phyloP scores from a whole-genome alignment of 2,113 vertebrate species.

The Ptilonorhynchus violaceus region DNA sequence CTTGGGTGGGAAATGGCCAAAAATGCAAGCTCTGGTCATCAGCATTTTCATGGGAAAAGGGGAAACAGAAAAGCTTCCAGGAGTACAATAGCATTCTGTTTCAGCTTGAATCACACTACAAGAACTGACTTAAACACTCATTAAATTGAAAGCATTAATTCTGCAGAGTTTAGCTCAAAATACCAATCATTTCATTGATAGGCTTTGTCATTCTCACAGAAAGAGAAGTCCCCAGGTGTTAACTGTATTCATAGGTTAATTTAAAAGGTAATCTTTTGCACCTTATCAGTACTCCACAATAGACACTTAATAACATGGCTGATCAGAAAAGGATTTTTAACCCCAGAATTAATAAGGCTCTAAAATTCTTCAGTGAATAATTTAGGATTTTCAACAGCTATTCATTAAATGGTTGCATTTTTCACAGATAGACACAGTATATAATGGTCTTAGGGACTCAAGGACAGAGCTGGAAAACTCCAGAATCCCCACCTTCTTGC shows the following conservation, averaged over 20 bases:
- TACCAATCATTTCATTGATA: background rate
- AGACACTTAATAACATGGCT: background rate
- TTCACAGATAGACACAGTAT: background rate
- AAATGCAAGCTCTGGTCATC: background rate
- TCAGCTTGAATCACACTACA: background rate
- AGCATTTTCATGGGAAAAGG: background rate
- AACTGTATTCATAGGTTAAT: background rate
- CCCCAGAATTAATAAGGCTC: background rate
- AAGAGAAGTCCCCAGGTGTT: background rate
- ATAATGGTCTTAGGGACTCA: background rate
- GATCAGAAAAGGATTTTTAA: background rate
- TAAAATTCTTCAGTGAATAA: background rate
- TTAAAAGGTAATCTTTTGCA: conserved; percentile 12
- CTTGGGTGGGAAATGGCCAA: background rate
- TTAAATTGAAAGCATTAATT: background rate
- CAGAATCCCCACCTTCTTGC: background rate
- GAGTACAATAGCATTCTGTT: background rate
- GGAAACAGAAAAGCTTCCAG: background rate
- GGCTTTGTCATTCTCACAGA: background rate
- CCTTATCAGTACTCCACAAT: background rate
- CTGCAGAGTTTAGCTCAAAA: background rate
- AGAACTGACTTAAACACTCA: background rate
- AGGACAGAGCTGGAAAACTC: background rate
- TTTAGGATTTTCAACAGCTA: background rate
- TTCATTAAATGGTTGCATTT: background rate